Conservation (phyloP, 2,797 vertebrate species). For the Psittacula echo region DNA sequence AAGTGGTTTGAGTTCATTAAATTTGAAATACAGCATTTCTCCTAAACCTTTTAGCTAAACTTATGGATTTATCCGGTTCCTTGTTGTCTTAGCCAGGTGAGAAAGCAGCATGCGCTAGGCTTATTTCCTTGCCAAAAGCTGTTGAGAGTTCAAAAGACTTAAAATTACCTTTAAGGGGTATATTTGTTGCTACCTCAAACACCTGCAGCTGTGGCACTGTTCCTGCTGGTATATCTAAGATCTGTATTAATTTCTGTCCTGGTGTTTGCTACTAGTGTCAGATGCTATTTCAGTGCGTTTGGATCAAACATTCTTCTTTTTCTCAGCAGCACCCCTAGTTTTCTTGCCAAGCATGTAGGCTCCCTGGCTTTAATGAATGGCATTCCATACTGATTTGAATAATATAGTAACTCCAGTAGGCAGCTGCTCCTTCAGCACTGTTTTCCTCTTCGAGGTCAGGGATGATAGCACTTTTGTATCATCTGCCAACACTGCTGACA, state of each 20-base stretch:
- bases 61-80: accelerated
- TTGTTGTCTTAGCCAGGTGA: not conserved
- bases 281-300: not conserved
- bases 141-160: not conserved
- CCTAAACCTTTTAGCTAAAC: not conserved
- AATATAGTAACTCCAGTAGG: not conserved
- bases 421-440: not conserved
- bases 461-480: not conserved
- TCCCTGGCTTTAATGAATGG: not conserved
- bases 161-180: not conserved
- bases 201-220: not conserved
- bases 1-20: not conserved
- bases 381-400: not conserved
- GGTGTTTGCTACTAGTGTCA: not conserved
- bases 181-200: not conserved
- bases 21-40: not conserved
- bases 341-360: not conserved
- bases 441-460: not conserved
- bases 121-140: not conserved
- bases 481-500: not conserved
- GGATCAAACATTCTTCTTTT: not conserved
- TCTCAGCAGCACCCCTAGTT: not conserved
- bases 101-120: not conserved
- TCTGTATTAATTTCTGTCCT: not conserved
- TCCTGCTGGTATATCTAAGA: not conserved